Conservation (phyloP, 2,797 vertebrate species). For the Echeneis naucrates region DNA sequence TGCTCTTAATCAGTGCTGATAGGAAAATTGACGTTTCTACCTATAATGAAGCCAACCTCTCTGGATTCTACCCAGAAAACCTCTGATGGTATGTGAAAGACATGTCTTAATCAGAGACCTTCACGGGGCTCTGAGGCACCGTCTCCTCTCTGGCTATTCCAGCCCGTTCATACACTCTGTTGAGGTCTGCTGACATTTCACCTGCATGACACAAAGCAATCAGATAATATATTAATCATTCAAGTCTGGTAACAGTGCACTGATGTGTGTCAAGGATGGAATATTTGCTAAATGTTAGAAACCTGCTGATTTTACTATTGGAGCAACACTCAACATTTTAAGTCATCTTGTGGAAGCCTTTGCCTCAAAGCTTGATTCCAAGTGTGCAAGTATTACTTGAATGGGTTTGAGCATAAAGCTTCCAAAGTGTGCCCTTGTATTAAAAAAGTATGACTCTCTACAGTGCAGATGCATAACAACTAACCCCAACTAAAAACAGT, state of each 20-base stretch:
- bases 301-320: too few relatives aligned
- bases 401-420: background rate
- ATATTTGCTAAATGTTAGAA: background rate
- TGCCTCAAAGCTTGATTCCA: background rate
- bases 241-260: background rate
- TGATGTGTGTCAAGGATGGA: too few relatives aligned
- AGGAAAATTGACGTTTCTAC: too few relatives aligned
- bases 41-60: background rate
- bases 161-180: conserved; percentile 80
- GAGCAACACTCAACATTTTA: background rate
- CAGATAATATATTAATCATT: background rate
- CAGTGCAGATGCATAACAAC: too few relatives aligned
- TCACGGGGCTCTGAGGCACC: conserved; percentile 46
- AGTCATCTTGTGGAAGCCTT: background rate
- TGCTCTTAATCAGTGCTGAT: background rate
- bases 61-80: background rate
- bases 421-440: background rate
- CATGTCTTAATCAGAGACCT: conserved; percentile 61
- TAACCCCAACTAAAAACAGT: too few relatives aligned
- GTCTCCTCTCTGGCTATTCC: conserved; percentile 58
- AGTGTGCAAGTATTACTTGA: background rate
- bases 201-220: conserved; percentile 52
- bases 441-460: too few relatives aligned
- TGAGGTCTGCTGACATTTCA: conserved; percentile 78
- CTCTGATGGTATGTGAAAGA: background rate